These are phyloP conservation scores for Ceyx cyanopectus DNA, from an alignment of 2,113 vertebrate species.

Conservation along the genomic window DNA sequence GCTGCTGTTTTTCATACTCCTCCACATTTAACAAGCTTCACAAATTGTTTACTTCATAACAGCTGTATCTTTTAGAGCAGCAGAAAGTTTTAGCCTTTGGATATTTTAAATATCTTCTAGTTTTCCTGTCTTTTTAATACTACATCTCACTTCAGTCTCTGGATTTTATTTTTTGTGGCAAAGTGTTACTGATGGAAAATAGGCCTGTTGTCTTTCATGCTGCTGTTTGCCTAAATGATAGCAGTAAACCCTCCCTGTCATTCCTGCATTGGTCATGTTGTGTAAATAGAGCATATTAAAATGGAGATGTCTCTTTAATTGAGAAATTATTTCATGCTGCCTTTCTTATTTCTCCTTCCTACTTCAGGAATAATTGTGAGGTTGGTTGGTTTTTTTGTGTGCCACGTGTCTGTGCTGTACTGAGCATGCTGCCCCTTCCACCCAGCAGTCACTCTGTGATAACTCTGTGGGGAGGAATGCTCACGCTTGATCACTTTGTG, in stretches of 20 bases:
- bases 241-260: neutral
- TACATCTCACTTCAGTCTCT: neutral
- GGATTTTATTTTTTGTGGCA: neutral
- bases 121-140: neutral
- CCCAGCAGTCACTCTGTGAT: neutral
- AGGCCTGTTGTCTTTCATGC: neutral
- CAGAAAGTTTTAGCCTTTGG: neutral
- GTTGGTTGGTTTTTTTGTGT: neutral
- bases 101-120: neutral
- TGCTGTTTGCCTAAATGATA: neutral
- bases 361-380: neutral
- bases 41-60: neutral
- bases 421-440: neutral
- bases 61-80: neutral
- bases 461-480: neutral
- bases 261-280: neutral
- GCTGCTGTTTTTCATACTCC: neutral
- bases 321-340: neutral
- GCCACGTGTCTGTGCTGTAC: neutral
- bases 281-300: neutral
- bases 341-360: neutral
- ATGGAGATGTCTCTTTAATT: neutral
- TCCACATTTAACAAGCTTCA: neutral
- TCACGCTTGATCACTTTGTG: neutral
- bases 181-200: neutral